Evolutionary conservation across 1,140 invertebrate genomes (phyloP).

Genomic region (Brachionus plicatilis): DNA sequence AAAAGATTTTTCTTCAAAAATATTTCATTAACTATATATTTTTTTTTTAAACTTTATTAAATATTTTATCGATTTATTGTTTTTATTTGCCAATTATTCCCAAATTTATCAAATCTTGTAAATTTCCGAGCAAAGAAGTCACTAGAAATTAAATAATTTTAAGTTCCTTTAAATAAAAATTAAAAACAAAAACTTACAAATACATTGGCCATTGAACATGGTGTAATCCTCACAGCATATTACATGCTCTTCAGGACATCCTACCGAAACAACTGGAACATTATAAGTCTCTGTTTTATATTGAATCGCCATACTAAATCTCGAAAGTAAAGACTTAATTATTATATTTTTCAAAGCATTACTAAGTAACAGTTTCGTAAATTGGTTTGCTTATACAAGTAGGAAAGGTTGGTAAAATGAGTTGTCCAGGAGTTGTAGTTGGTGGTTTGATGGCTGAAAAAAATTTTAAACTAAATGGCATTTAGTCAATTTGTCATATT

Average conservation of each 20-base stretch:
- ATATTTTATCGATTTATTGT: not conserved
- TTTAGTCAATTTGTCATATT: not conserved
- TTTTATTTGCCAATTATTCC: constrained; percentile 33
- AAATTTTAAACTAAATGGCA: not conserved
- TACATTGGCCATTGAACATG: constrained; percentile 34
- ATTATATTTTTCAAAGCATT: not conserved
- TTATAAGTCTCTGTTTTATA: constrained; percentile 25
- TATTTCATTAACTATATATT: too few relatives aligned
- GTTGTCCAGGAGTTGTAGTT: not conserved
- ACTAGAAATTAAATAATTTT: not conserved
- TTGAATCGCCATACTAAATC: not conserved
- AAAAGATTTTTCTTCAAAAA: too few relatives aligned
- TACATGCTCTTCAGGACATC: constrained; percentile 12
- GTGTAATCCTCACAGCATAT: constrained; percentile 34
- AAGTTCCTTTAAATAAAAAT: not conserved
- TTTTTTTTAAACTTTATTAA: not conserved
- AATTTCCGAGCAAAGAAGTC: constrained; percentile 18
- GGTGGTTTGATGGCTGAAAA: not conserved
- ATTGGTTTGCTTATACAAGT: constrained; percentile 24
- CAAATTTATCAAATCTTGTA: constrained; percentile 39
- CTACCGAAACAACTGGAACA: not conserved
- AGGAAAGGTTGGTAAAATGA: not conserved
- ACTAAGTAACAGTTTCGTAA: constrained; percentile 37
- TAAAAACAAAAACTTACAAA: not conserved
- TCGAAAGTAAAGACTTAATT: not conserved